Evolutionary conservation across 2,797 vertebrate genomes (phyloP).

Genomic region (Ctenopoma kingsleyae): DNA sequence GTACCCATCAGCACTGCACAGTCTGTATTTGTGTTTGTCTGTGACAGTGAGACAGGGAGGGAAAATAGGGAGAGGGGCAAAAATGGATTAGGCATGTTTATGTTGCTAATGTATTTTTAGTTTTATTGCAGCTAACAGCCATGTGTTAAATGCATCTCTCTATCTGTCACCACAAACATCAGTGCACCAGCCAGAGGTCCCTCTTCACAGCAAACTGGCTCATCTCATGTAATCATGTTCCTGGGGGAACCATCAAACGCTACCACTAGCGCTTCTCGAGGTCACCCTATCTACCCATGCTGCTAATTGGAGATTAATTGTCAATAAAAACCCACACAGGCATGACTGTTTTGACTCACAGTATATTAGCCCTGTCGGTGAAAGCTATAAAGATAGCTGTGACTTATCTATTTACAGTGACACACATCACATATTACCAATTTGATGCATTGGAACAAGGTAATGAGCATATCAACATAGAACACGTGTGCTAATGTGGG

Average conservation of each 20-base stretch:
- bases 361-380: slow-evolving; percentile 45
- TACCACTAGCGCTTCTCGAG: slow-evolving; percentile 48
- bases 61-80: neutral
- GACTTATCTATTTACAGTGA: slow-evolving; percentile 44
- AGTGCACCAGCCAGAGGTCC: slow-evolving; percentile 13
- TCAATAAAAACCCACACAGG: slow-evolving; percentile 61
- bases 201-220: slow-evolving; percentile 39
- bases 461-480: slow-evolving; percentile 56
- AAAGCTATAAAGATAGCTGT: slow-evolving; percentile 51
- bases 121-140: slow-evolving; percentile 34
- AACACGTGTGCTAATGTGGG: slow-evolving; percentile 13
- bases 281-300: slow-evolving; percentile 47
- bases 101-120: slow-evolving; percentile 26
- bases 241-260: slow-evolving; percentile 41
- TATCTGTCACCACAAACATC: slow-evolving; percentile 2
- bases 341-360: slow-evolving; percentile 55
- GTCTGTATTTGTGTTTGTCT: neutral
- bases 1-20: slow-evolving; percentile 33
- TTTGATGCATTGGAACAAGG: slow-evolving; percentile 40
- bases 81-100: slow-evolving; percentile 15
- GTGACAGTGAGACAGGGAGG: neutral
- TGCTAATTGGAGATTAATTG: slow-evolving; percentile 72
- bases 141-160: slow-evolving; percentile 13
- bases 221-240: slow-evolving; percentile 44
- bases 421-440: slow-evolving; percentile 48